phyloP scores from a whole-genome alignment of 2,797 vertebrate species.

The Sebastes nivosus region DNA sequence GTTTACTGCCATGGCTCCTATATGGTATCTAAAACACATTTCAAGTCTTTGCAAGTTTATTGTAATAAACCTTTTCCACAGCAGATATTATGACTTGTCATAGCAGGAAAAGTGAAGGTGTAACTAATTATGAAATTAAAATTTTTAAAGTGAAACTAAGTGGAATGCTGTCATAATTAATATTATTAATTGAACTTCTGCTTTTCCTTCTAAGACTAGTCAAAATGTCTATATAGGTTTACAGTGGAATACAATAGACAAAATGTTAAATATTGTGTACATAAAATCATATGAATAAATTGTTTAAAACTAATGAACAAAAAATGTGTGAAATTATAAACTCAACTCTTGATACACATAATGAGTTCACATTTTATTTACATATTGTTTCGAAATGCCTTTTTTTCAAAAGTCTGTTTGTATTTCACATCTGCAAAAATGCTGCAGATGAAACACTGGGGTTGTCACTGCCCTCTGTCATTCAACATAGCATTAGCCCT shows the following conservation, averaged over 20 bases:
- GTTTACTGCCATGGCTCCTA: background rate
- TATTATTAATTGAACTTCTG: background rate
- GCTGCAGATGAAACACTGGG: no score
- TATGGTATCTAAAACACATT: background rate
- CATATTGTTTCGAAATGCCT: no score
- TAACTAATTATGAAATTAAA: background rate
- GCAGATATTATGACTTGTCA: background rate
- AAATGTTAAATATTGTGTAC: no score
- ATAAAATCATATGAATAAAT: no score
- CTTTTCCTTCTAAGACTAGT: background rate
- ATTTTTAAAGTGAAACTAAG: background rate
- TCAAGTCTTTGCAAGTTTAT: slow-evolving; percentile 1
- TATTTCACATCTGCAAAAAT: no score
- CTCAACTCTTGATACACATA: no score
- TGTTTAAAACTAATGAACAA: no score
- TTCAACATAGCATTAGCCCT: background rate
- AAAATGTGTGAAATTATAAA: no score
- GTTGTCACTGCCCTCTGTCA: no score
- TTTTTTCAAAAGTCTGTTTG: no score
- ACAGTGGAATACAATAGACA: no score
- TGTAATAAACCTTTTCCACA: background rate
- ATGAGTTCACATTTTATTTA: no score
- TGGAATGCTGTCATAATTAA: background rate
- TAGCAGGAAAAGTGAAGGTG: background rate
- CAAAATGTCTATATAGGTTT: background rate